Percentiles rank a stretch among this genome's conserved stretches.
Conservation (phyloP, 2,113 vertebrate genomes). For the Accipiter cooperii region DNA sequence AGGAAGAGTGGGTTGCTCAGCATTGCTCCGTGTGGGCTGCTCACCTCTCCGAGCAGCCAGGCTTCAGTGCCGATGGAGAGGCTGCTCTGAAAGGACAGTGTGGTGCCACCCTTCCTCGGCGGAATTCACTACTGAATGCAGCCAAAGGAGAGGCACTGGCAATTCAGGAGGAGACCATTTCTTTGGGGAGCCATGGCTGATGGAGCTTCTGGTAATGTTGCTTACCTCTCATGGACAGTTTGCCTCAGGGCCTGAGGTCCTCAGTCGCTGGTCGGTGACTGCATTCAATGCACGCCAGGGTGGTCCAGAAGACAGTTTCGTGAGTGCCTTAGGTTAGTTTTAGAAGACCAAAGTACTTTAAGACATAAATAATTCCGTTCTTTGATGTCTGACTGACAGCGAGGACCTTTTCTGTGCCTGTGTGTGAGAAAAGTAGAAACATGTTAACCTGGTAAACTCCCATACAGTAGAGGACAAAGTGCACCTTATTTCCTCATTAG, state of each 20-base stretch:
- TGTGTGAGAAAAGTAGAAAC: not conserved
- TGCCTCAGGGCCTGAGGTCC: not conserved
- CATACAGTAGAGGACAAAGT: not conserved
- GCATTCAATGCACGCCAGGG: not conserved
- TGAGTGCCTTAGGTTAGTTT: not conserved
- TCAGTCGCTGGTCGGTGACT: not conserved
- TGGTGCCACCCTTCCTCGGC: not conserved
- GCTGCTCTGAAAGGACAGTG: not conserved
- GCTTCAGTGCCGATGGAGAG: not conserved
- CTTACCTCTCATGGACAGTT: not conserved
- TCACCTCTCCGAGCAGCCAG: not conserved
- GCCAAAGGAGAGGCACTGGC: accelerated
- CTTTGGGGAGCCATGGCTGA: not conserved
- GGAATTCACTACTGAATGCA: not conserved
- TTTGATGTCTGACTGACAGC: not conserved
- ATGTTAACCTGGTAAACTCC: not conserved
- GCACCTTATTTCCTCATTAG: not conserved
- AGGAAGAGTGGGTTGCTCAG: not conserved
- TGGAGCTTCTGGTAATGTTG: not conserved
- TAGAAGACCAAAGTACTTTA: not conserved
- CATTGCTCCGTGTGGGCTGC: not conserved
- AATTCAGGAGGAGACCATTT: not conserved
- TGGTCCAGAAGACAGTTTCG: not conserved
- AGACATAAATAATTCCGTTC: not conserved
- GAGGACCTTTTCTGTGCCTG: not conserved